These are phyloP conservation scores for Eupeodes luniger DNA, from an alignment of 2,888 invertebrate species.

Conservation along the genomic window DNA sequence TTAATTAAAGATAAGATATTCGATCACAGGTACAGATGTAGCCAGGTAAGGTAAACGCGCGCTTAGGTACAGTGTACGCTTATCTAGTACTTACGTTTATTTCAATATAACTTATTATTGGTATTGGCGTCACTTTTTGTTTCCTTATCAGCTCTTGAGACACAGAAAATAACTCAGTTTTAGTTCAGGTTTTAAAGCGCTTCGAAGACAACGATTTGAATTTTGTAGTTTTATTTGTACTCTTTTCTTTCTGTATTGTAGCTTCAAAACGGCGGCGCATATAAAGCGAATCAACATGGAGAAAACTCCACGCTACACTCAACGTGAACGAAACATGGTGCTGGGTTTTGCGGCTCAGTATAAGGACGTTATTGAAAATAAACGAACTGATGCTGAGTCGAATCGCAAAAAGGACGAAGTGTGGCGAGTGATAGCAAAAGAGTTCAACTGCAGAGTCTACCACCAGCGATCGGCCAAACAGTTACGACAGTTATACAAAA, in stretches of 20 bases:
- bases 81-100: constrained; percentile 74
- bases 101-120: constrained; percentile 74
- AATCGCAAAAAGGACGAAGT: constrained; percentile 84
- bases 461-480: constrained; percentile 84
- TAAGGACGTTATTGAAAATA: constrained; percentile 83
- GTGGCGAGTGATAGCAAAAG: constrained; percentile 83
- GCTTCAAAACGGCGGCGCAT: constrained; percentile 83
- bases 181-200: constrained; percentile 74
- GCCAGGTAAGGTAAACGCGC: constrained; percentile 75
- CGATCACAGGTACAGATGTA: constrained; percentile 66
- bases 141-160: constrained; percentile 51
- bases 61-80: constrained; percentile 69
- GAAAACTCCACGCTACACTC: constrained; percentile 83
- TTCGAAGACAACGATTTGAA: constrained; percentile 57
- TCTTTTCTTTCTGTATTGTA: constrained; percentile 57
- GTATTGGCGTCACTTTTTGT: constrained; percentile 37
- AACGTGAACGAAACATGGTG: constrained; percentile 83
- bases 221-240: constrained; percentile 15
- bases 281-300: constrained; percentile 83
- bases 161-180: constrained; percentile 58
- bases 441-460: constrained; percentile 83
- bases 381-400: constrained; percentile 83
- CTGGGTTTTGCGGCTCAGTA: constrained; percentile 83
- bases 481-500: constrained; percentile 83
- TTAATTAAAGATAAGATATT: constrained; percentile 83